Evolutionary conservation across 92 coral and sea anemone genomes (phyloP), one percentile per base, ranked within the genome.

Genomic region (Parazoanthus atlanticus): DNA sequence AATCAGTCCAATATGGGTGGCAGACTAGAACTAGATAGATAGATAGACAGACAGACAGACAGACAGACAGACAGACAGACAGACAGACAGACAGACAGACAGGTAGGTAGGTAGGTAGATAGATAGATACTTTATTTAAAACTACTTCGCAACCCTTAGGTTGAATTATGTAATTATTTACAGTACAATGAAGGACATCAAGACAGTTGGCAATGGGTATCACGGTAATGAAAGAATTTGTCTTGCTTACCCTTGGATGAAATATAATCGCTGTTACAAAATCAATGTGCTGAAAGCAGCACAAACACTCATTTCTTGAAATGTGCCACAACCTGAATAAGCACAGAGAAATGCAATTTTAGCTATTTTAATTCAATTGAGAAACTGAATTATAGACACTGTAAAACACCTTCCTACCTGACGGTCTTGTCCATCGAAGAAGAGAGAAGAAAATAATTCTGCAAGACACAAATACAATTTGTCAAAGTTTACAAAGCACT

Each of bases 351-450:
- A 41, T 75, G 26, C 0, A 21, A 15, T 33, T 5, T 74, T 23
- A 36, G 21, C 41, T 3, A 7, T 33, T 30, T 31, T 46, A 7
- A 30, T 13, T 74, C 40, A 32, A 74, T 33, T 74, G 26, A 31
- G n/a, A 74, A 74, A 8, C 12, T 46, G 49, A 46, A 46, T 46
- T 46, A 28, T 0, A 5, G n/a, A 71, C 76, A 71, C 36, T 2
- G 16, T 13, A 1, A 11, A 43, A 21, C 1, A 32, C 15, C 30
- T 78, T 65, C 89, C 26, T 86, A 96, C 99, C 99, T 94, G 31
- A 97, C 99, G 11, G 99, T 97, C 91, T 97, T 97, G 90, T 97
- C 99, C 99, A 97, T 97, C 56, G 99, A 97, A 19, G 99, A 97
- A 47, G 99, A 97, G 56, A 97, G 89, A 34, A 97, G 95, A 81